Evolutionary conservation across 2,113 vertebrate species (phyloP), one percentile per base, ranked within the genome.

Genomic region (Podarcis raffonei): DNA sequence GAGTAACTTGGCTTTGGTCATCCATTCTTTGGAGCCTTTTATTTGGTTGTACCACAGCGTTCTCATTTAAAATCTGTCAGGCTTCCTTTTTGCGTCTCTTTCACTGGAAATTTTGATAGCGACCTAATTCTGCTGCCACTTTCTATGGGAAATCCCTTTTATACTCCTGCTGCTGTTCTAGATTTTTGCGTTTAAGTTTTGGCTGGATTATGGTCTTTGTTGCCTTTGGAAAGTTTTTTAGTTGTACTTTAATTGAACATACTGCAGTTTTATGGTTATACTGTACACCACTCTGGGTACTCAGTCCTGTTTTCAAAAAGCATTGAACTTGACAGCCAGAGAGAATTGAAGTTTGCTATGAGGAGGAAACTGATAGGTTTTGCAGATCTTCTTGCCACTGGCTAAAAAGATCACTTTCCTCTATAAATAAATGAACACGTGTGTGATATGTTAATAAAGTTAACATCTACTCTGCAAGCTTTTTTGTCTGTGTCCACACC

Each of bases 391-490:
- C 79, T 72, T 74, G 37, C 66, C 25, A 53, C 32, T 0, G 0
- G 20, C 75, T 0, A 0, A 83, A n/a, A 18, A 13, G 30, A 57
- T 22, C 7, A 1, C 22, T 18, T 78, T 69, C 35, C 53, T 76
- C 35, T 42, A 66, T 27, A 86, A 78, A 76, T 53, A 42, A 72
- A 86, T 88, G n/a, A 35, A 90, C 90, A 77, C 16, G 13, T 62
- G 37, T 81, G 39, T 39, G 69, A 90, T 39, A 42, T 25, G 27
- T 87, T 88, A 59, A 18, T 92, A 84, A 65, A 90, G 37, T 83
- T 90, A 91, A 92, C 39, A 5, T 4, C 1, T 48, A 32, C 48
- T 71, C 80, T 32, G 9, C 35, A 69, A 0, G n/a, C 91, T 76
- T 66, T 78, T 4, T 1, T 90, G 72, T 83, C 85, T 0, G 39